These are phyloP conservation scores for Pomacea maculata DNA, from an alignment of 1,140 invertebrate species.

Conservation along the genomic window DNA sequence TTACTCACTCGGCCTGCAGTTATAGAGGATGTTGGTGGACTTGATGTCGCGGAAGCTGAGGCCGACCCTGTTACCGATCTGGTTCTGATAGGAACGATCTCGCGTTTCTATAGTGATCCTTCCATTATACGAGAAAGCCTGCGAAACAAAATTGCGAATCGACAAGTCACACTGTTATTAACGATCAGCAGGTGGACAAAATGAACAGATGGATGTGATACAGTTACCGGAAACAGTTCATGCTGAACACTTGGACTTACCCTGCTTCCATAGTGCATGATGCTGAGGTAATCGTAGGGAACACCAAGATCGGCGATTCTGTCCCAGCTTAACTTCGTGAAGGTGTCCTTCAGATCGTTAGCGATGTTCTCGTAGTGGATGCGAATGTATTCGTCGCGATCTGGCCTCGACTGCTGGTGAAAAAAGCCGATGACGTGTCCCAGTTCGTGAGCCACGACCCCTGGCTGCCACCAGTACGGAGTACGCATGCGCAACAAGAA, in stretches of 20 bases:
- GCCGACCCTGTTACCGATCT: constrained; percentile 41
- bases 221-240: not conserved
- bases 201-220: not conserved
- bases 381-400: constrained; percentile 60
- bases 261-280: constrained; percentile 91
- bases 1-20: constrained; percentile 27
- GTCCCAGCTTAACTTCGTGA: constrained; percentile 91
- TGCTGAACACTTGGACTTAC: constrained; percentile 20
- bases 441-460: constrained; percentile 45
- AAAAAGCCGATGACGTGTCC: constrained; percentile 71
- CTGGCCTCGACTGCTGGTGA: constrained; percentile 64
- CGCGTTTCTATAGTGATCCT: constrained; percentile 38
- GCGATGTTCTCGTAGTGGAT: constrained; percentile 57
- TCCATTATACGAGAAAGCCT: constrained; percentile 32
- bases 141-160: not conserved
- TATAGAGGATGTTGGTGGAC: constrained; percentile 46
- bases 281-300: constrained; percentile 87
- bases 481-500: not conserved
- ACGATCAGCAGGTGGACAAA: not conserved
- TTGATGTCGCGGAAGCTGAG: constrained; percentile 51
- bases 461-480: constrained; percentile 34
- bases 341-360: constrained; percentile 80
- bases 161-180: not conserved
- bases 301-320: constrained; percentile 93
- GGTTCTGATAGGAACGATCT: constrained; percentile 33